A percentile compares a stretch with the other conserved stretches of the same genome.
These are phyloP conservation scores for Marasmarcha lunaedactyla DNA, from an alignment of 2,888 invertebrate species.

Conservation along the genomic window DNA sequence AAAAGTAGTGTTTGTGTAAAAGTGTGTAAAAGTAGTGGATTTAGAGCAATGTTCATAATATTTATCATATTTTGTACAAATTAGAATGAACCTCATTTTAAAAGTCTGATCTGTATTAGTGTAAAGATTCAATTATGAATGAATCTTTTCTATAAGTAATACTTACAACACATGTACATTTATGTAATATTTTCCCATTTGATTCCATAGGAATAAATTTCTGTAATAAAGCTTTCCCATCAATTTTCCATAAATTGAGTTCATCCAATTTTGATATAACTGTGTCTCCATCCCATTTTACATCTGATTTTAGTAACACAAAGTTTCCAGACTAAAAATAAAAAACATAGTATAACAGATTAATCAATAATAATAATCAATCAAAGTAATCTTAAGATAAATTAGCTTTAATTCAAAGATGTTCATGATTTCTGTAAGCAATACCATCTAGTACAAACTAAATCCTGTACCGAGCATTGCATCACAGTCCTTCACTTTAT, in stretches of 20 bases:
- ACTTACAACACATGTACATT: constrained; percentile 74
- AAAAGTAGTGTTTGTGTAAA: no score
- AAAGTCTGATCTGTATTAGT: no score
- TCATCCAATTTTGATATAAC: constrained; percentile 64
- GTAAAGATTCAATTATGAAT: background rate
- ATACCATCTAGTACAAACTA: no score
- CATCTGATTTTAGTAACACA: constrained; percentile 74
- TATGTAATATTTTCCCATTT: constrained; percentile 67
- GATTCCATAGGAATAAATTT: constrained; percentile 75
- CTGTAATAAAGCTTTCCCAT: constrained; percentile 75
- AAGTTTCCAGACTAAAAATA: constrained; percentile 72
- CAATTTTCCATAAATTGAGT: constrained; percentile 77
- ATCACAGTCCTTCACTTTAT: no score
- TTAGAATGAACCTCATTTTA: no score
- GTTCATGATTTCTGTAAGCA: no score
- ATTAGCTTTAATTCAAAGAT: no score
- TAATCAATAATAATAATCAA: background rate
- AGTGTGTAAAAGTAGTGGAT: no score
- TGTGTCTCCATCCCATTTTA: constrained; percentile 70
- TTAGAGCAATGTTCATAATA: no score
- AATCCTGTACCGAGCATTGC: no score
- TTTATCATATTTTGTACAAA: no score
- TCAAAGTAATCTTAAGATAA: no score
- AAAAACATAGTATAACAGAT: constrained; percentile 1
- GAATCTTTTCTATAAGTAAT: constrained; percentile 1